Percentiles rank a stretch among this genome's conserved stretches.
phyloP scores from a whole-genome alignment of 2,113 vertebrate species.

The Oriolus oriolus region DNA sequence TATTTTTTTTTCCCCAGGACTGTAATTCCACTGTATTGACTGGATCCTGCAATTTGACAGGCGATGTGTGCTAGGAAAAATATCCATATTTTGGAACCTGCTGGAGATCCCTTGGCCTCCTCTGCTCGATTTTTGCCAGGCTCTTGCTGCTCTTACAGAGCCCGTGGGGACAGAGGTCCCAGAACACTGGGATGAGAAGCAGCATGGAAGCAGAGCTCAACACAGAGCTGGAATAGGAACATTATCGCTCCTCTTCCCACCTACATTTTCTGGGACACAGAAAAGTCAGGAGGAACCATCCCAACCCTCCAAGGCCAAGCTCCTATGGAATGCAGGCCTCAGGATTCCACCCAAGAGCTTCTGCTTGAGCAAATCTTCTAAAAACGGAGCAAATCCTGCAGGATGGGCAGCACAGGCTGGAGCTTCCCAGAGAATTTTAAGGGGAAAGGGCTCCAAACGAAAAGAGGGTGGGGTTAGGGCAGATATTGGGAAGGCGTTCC shows the following conservation, averaged over 20 bases:
- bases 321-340: neutral
- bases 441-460: neutral
- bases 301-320: neutral
- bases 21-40: slow-evolving; percentile 67
- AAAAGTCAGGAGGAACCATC: neutral
- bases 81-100: neutral
- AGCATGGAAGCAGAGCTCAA: neutral
- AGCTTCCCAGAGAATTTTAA: neutral
- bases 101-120: neutral
- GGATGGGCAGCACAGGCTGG: neutral
- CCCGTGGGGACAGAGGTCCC: neutral
- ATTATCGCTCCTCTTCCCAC: neutral
- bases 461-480: neutral
- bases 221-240: neutral
- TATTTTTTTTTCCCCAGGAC: neutral
- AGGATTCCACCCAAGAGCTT: neutral
- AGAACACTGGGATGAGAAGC: neutral
- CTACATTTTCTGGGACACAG: neutral
- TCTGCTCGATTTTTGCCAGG: neutral
- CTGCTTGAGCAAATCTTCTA: neutral
- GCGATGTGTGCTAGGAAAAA: neutral
- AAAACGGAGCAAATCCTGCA: neutral
- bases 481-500: neutral
- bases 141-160: neutral
- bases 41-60: slow-evolving; percentile 34